Evolutionary conservation across 2,888 invertebrate genomes (phyloP).

Genomic region (Andrena camellia): DNA sequence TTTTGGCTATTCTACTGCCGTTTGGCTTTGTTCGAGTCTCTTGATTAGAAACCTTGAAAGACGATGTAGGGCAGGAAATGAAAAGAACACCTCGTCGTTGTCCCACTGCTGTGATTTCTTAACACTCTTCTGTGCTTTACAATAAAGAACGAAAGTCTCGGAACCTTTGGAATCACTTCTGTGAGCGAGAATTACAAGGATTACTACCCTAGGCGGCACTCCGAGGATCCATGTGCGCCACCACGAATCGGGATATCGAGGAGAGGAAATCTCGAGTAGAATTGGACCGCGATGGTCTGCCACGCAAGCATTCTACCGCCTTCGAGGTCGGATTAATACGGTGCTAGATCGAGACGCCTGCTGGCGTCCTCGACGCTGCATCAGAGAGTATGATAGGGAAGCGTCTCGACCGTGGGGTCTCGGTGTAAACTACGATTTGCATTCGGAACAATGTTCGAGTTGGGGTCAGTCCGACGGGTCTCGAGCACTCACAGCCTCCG

Average conservation of each 20-base stretch:
- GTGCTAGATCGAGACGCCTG: conserved; percentile 43
- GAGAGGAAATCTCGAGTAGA: conserved; percentile 33
- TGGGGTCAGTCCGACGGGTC: conserved; percentile 66
- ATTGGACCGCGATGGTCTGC: conserved; percentile 51
- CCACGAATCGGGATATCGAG: conserved; percentile 34
- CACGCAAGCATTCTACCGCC: conserved; percentile 54
- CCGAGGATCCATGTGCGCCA: conserved; percentile 27
- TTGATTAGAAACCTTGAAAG: background rate
- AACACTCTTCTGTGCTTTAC: background rate
- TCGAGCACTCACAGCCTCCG: conserved; percentile 22
- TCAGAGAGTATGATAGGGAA: conserved; percentile 55
- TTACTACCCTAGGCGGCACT: background rate
- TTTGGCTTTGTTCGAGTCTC: background rate
- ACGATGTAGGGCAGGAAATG: no score
- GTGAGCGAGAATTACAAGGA: conserved; percentile 5
- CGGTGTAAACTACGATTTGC: conserved; percentile 72
- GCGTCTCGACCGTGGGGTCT: conserved; percentile 42
- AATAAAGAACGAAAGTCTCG: background rate
- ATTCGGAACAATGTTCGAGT: conserved; percentile 72
- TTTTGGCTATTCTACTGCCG: background rate
- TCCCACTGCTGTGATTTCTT: background rate
- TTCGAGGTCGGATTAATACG: conserved; percentile 51
- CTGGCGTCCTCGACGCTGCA: conserved; percentile 65
- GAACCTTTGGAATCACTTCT: background rate
- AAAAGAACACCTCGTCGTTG: no score